These are phyloP conservation scores for Musca vetustissima DNA, from an alignment of 1,140 invertebrate species.

Conservation along the genomic window DNA sequence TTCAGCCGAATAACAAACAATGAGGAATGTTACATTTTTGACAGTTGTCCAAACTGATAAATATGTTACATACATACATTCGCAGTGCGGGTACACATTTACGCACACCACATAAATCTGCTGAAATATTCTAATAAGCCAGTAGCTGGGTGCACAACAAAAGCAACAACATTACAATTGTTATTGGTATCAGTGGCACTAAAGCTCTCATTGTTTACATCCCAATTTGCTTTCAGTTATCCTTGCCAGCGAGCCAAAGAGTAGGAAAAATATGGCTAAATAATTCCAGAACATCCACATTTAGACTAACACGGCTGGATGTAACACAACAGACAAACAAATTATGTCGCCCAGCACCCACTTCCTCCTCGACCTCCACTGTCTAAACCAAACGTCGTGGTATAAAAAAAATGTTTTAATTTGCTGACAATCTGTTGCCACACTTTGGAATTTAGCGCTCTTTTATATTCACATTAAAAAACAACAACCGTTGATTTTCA, in stretches of 20 bases:
- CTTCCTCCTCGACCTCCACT: neutral
- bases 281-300: neutral
- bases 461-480: conserved; percentile 28
- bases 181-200: too few relatives aligned
- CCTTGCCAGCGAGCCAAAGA: neutral
- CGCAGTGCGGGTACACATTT: too few relatives aligned
- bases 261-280: neutral
- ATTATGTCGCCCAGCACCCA: neutral
- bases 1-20: conserved; percentile 1
- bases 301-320: neutral
- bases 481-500: conserved; percentile 5
- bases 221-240: neutral
- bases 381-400: neutral
- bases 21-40: too few relatives aligned
- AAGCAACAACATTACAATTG: too few relatives aligned
- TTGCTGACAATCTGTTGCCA: conserved; percentile 10
- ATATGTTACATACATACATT: too few relatives aligned
- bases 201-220: too few relatives aligned
- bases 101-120: too few relatives aligned
- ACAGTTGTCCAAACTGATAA: too few relatives aligned
- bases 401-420: conserved; percentile 9
- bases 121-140: too few relatives aligned
- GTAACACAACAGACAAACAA: neutral
- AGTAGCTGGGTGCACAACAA: too few relatives aligned
- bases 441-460: conserved; percentile 17